These are phyloP conservation scores for Orthochromis malagaraziensis DNA, from an alignment of 2,113 vertebrate species.

Conservation along the genomic window DNA sequence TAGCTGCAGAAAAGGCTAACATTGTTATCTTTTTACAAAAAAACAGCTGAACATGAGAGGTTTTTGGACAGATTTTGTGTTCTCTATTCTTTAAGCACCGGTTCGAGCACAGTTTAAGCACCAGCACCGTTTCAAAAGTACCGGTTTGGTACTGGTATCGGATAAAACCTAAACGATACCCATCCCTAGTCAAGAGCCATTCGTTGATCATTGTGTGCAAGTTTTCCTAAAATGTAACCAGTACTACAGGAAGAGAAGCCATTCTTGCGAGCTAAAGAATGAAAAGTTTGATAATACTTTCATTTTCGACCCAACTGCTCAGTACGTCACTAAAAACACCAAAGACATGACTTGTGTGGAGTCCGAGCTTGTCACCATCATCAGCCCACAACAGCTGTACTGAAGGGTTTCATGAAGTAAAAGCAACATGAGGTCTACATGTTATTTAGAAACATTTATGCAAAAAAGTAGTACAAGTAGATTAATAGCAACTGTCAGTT, in stretches of 20 bases:
- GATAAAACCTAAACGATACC: fast-evolving
- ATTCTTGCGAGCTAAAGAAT: neutral
- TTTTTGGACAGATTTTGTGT: fast-evolving
- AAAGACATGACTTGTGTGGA: neutral
- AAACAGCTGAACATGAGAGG: no score
- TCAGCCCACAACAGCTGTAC: neutral
- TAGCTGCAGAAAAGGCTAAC: no score
- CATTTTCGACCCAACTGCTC: neutral
- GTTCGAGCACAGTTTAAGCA: neutral
- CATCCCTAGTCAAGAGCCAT: neutral
- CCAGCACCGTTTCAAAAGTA: fast-evolving
- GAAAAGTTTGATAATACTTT: neutral
- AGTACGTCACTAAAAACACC: neutral
- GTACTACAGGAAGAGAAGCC: neutral
- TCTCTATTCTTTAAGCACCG: fast-evolving
- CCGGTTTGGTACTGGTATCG: fast-evolving
- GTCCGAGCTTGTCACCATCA: neutral
- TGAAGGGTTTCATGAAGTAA: neutral
- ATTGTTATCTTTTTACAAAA: fast-evolving
- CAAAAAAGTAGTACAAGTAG: neutral
- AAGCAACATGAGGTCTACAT: neutral
- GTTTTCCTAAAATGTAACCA: neutral
- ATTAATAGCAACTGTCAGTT: neutral
- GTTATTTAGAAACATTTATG: neutral
- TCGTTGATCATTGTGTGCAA: fast-evolving